phyloP scores from a whole-genome alignment of 1,140 invertebrate genomes.

The Galleria mellonella region DNA sequence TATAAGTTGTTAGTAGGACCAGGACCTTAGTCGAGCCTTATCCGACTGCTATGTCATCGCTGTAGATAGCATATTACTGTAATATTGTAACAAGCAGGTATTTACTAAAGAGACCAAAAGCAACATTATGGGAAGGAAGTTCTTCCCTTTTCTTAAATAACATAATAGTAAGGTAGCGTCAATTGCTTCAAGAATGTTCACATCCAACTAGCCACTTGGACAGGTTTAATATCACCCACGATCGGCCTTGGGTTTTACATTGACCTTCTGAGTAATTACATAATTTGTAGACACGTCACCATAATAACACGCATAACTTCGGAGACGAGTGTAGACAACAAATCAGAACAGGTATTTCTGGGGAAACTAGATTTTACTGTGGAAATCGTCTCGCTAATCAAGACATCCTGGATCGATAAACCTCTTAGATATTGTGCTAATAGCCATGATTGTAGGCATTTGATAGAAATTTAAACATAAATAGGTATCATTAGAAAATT shows the following conservation, averaged over 20 bases:
- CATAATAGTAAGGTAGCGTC: slow-evolving; percentile 14
- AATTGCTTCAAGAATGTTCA: slow-evolving; percentile 21
- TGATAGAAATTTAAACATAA: neutral
- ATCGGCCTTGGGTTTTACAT: slow-evolving; percentile 38
- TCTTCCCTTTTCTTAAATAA: slow-evolving; percentile 8
- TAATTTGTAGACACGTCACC: slow-evolving; percentile 33
- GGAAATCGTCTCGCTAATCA: neutral
- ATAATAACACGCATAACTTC: slow-evolving; percentile 4
- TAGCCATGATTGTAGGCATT: neutral
- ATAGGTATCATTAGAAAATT: neutral
- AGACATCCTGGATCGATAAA: neutral
- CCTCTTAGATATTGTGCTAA: neutral
- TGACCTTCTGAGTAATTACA: slow-evolving; percentile 39
- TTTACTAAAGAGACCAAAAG: neutral
- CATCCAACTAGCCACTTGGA: slow-evolving; percentile 19
- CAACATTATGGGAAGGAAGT: slow-evolving; percentile 2
- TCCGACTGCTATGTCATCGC: slow-evolving; percentile 13
- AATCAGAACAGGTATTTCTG: neutral
- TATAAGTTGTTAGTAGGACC: too few species aligned
- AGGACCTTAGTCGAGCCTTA: too few species aligned
- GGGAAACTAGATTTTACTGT: neutral
- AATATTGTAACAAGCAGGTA: neutral
- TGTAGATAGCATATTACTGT: slow-evolving; percentile 4
- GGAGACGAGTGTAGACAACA: neutral
- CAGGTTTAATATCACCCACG: slow-evolving; percentile 30